Base-by-base conservation (phyloP, 2,888 invertebrate species). In the Pinctada fucata region DNA sequence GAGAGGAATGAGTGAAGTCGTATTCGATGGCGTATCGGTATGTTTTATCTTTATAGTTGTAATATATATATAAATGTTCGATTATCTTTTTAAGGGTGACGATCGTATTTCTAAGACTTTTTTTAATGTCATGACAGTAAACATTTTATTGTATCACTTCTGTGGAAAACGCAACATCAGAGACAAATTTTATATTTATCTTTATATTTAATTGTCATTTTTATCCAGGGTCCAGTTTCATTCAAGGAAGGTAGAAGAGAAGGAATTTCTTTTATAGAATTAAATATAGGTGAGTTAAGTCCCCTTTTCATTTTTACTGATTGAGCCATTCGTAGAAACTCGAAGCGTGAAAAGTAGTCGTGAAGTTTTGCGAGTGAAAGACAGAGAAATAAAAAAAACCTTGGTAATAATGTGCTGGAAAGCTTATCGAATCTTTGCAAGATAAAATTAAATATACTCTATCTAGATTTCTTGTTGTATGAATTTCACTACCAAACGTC, bases 11-110 rank as follows among this genome's bases (percentile, higher is more conserved):
- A 67, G 76, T 3, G 80, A 82, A 10, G 78, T 83, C 2, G 50
- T 63, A 6, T 86, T 86, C 66, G 45, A 76, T 6, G 86, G 86
- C 49, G 80, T 82, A n/a, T 84, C 86, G 75, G 86, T 85, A 73
- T 79, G 74, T 76, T 51, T 50, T 13, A 16, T 65, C 1, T 48
- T 69, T 48, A 48, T 1, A 8, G 49, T 45, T 69, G 10, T 16
- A 63, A 0, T 64, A 45, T 63, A 10, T 58, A 10, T 10, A 58
- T 10, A 13, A 58, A 58, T 58, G 13, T 58, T 13, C 13, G 58
- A 13, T 13, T 10, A 58, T 8, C 58, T 10, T 58, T 8, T 58
- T 58, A 58, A 10, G 58, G 8, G 31, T 31, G 31, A 31, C 31
- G 31, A 31, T 31, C 31, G 31, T 31, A 31, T 31, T 31, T 31